These are phyloP conservation scores for Masnerella sp. DNA, from an alignment of 2,888 invertebrate species.

Conservation along the genomic window DNA sequence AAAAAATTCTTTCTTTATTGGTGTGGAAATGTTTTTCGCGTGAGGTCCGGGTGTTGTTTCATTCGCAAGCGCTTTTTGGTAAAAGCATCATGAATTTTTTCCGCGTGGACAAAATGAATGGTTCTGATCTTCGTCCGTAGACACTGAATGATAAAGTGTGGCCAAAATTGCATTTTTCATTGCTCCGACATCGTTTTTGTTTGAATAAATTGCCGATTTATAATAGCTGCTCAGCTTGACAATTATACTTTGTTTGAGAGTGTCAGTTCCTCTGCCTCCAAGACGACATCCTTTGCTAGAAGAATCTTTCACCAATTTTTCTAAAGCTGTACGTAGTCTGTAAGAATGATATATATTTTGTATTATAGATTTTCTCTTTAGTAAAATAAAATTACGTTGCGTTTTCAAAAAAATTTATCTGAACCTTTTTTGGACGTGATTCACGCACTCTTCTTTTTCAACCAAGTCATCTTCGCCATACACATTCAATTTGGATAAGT, in stretches of 20 bases:
- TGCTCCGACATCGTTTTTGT: background rate
- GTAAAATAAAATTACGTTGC: background rate
- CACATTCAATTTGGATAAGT: constrained; percentile 14
- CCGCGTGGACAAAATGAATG: constrained; percentile 31
- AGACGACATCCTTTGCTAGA: constrained; percentile 13
- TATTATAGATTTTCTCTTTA: background rate
- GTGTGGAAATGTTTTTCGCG: background rate
- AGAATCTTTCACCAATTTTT: constrained; percentile 27
- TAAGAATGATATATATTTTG: background rate
- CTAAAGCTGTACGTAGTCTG: constrained; percentile 8
- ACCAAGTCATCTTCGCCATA: constrained; percentile 5
- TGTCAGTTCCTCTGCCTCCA: constrained; percentile 16
- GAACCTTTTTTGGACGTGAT: constrained; percentile 19
- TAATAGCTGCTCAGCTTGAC: constrained; percentile 4
- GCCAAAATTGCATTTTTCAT: constrained; percentile 10
- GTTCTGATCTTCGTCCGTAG: constrained; percentile 18
- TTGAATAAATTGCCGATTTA: constrained; percentile 5
- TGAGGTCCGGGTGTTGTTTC: background rate
- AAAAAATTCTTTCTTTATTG: constrained; percentile 21
- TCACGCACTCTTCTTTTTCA: constrained; percentile 20
- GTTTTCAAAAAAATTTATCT: constrained; percentile 1
- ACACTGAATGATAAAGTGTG: constrained; percentile 4
- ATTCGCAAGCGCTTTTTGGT: constrained; percentile 16
- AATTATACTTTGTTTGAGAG: constrained; percentile 27
- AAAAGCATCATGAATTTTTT: constrained; percentile 39